Base-by-base conservation (phyloP, 2,797 vertebrate species). In the Linurgus olivaceus region DNA sequence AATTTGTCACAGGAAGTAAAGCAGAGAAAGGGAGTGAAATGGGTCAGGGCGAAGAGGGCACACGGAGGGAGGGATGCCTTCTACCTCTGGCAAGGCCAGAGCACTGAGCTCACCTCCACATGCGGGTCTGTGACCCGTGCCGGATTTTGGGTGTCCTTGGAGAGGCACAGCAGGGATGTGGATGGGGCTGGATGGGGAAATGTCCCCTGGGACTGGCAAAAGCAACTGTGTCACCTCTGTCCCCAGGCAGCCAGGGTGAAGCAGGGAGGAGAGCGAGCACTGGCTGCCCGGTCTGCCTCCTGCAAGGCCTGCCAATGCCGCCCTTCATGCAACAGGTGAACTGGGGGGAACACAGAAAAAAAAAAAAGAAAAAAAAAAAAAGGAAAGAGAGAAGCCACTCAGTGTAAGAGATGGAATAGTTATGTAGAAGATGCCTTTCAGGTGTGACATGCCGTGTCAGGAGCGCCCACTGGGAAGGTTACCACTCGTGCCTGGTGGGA, bases 61-160 rank as follows among this genome's bases (percentile, higher is more conserved):
- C 31, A 11, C 0, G 17, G 68, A 67, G 25, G 25, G 65, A 66
- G 25, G 24, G 54, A 37, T 29, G 65, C 51, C 54, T 72, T 78
- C 54, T 18, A 8, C 61, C 44, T 59, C 68, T 52, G 37, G 20
- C 0, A 2, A 17, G 37, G 58, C 23, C 2, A 0, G 35, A 52
- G 18, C 23, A 7, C 48, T 47, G 48, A 50, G 25, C 20, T 77
- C 65, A 31, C 20, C 38, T 77, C 65, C 1, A 2, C 25, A 4
- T 0, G 0, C 0, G 1, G 11, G 17, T 11, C 40, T 50, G 8
- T 20, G 25, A 55, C 17, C 52, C 31, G 52, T 2, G 0, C 11
- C 0, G 0, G 54, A 47, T 75, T 84, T 75, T 0, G 7, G 54
- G 26, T 26, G 13, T 38, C 55, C 33, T 57, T 11, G 12, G 55